Percentiles rank a stretch among this genome's conserved stretches.
Evolutionary conservation across 2,113 vertebrate species (phyloP).

Genomic region (Amblyornis subalaris): DNA sequence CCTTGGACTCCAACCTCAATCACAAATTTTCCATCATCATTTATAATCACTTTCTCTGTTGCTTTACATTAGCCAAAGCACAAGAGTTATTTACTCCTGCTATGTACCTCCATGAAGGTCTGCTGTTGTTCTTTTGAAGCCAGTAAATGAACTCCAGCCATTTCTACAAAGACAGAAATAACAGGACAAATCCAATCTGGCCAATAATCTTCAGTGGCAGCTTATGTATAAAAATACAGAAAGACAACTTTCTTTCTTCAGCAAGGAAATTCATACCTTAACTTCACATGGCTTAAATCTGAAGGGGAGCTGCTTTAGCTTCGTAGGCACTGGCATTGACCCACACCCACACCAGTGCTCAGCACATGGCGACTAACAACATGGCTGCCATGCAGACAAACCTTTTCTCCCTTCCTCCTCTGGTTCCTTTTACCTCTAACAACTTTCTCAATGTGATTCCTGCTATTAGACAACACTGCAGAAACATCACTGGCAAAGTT

Average conservation of each 20-base stretch:
- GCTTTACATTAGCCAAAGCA: neutral
- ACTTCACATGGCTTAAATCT: neutral
- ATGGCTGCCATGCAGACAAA: rapidly evolving
- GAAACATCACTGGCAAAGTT: neutral
- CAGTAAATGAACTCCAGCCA: neutral
- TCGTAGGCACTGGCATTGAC: neutral
- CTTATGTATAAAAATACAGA: neutral
- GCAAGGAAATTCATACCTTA: neutral
- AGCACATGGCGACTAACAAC: neutral
- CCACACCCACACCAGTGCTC: neutral
- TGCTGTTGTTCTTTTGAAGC: neutral
- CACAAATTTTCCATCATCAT: neutral
- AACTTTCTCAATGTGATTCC: rapidly evolving
- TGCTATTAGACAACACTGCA: neutral
- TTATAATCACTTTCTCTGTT: neutral
- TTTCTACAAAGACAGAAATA: neutral
- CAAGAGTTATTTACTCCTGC: neutral
- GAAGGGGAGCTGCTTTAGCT: neutral
- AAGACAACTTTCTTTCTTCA: neutral
- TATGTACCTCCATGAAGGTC: neutral
- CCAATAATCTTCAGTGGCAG: neutral
- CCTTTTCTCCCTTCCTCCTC: neutral
- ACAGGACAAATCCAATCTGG: neutral
- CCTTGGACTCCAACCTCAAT: neutral
- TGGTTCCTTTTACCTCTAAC: neutral